These are phyloP conservation scores for Galeruca laticollis DNA, from an alignment of 2,888 invertebrate species.

Conservation along the genomic window DNA sequence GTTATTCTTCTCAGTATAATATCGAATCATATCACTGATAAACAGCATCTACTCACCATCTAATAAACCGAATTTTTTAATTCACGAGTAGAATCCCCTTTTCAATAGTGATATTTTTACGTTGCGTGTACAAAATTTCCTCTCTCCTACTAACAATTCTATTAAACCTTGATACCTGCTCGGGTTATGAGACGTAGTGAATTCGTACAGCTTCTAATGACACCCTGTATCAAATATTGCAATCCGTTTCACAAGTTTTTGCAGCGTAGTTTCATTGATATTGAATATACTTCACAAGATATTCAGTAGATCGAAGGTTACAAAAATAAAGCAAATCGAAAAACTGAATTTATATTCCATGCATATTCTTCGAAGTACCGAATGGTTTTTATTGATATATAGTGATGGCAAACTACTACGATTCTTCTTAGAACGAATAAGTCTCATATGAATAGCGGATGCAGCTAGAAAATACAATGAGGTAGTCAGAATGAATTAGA, in stretches of 20 bases:
- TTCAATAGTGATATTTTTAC: too few relatives aligned
- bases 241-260: neutral
- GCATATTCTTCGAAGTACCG: slow-evolving; percentile 7
- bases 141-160: too few relatives aligned
- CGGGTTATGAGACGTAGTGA: too few relatives aligned
- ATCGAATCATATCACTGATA: too few relatives aligned
- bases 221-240: too few relatives aligned
- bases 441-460: neutral
- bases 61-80: too few relatives aligned
- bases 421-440: neutral
- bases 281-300: neutral
- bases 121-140: too few relatives aligned
- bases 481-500: neutral
- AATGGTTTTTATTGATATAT: slow-evolving; percentile 36
- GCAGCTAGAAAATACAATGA: neutral
- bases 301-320: slow-evolving; percentile 6
- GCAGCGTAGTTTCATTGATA: neutral
- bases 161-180: too few relatives aligned
- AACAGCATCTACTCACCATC: too few relatives aligned
- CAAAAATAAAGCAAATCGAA: slow-evolving; percentile 21
- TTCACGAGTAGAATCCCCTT: too few relatives aligned
- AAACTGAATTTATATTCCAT: slow-evolving; percentile 15
- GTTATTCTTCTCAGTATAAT: too few relatives aligned
- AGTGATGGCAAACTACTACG: neutral
- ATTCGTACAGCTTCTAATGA: too few relatives aligned